Evolutionary conservation across 2,888 invertebrate species (phyloP), one percentile per base, ranked within the genome.

Genomic region (Slavum lentiscoides): DNA sequence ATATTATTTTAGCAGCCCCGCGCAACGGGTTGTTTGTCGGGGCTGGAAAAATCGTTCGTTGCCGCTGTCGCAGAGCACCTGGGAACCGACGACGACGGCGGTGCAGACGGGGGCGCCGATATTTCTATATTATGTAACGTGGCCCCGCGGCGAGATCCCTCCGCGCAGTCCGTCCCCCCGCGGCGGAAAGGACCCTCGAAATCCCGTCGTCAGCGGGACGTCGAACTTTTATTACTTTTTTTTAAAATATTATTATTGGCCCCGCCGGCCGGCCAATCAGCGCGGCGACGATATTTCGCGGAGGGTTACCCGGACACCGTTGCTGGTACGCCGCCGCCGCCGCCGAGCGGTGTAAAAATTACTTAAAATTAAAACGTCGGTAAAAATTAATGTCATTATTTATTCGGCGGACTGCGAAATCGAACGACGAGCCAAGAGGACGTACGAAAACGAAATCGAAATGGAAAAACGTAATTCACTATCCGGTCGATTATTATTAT

Each of bases 251-350:
- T 77, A 62, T 80, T 80, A 80, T 80, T 80, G 80, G 80, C 80
- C 80, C 70, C 72, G 72, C 64, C 64, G 72, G 43, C 43, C 39
- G 72, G 80, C 80, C 80, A 80, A 80, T 80, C 80, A 64, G 39
- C 55, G 77, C 59, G 59, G 15, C 49, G 15, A 19, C 7, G 4
- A 5, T 3, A 2, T 19, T 19, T 19, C 55, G 55, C 19, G 4
- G 19, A 55, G 19, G 19, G 55, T 55, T 13, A 13, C 49, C 30
- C 30, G 30, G 2, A 1, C 1, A 4, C 30, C 30, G 30, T 30
- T 30, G 30, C 30, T n/a, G n/a, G n/a, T n/a, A n/a, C n/a, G n/a
- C n/a, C n/a, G n/a, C 30, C 30, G 30, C 4, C 30, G 30, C 30
- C 30, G 30, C 4, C 1, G 30, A 30, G 30, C 30, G 30, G 30